Conservation (phyloP, 2,888 invertebrate genomes). For the Pseudococcus viburni region DNA sequence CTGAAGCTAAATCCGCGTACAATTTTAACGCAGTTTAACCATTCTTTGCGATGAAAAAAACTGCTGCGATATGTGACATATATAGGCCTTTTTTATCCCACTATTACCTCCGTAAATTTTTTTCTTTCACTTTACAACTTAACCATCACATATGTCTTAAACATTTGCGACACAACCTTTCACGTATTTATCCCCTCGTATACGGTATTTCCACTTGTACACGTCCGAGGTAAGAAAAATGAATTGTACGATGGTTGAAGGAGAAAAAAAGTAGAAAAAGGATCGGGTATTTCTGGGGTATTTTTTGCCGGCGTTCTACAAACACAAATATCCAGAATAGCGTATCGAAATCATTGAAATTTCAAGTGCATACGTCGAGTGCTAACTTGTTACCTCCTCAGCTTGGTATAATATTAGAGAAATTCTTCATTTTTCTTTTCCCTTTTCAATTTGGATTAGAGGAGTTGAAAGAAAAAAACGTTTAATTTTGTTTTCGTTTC, state of each 20-base stretch:
- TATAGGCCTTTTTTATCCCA: neutral
- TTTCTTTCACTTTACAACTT: constrained; percentile 20
- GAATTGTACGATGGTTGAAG: neutral
- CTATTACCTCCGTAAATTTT: neutral
- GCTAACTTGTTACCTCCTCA: constrained; percentile 21
- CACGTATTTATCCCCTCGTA: neutral
- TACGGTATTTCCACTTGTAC: neutral
- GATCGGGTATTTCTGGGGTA: neutral
- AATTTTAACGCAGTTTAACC: neutral
- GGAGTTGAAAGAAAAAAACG: neutral
- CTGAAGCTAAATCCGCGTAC: neutral
- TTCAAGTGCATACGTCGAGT: constrained; percentile 7
- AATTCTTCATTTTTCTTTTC: constrained; percentile 22
- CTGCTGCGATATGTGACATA: neutral
- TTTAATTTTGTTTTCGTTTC: neutral
- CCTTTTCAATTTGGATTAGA: neutral
- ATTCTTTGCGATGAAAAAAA: neutral
- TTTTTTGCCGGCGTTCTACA: neutral
- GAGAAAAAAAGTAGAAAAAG: neutral
- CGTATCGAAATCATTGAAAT: constrained; percentile 13
- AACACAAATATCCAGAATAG: neutral
- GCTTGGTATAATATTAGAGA: neutral
- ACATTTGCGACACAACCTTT: constrained; percentile 36
- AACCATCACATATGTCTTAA: constrained; percentile 41
- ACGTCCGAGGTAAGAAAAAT: constrained; percentile 5